phyloP scores from a whole-genome alignment of 2,888 invertebrate genomes.

The Glaucopsyche alexis region DNA sequence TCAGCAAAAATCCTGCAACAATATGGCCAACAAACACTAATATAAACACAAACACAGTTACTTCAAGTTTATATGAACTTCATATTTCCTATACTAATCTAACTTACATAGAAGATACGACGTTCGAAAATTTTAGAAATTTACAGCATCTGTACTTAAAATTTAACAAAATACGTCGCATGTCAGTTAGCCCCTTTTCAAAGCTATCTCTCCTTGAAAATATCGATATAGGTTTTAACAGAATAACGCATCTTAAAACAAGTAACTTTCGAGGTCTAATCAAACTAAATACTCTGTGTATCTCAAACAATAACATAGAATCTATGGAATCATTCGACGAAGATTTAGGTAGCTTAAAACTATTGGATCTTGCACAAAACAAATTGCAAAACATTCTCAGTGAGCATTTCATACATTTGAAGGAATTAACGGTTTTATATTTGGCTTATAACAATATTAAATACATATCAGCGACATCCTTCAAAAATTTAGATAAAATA shows the following conservation, averaged over 20 bases:
- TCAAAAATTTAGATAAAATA: conserved; percentile 87
- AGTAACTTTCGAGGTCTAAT: conserved; percentile 90
- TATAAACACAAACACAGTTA: conserved; percentile 59
- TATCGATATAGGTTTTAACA: conserved; percentile 90
- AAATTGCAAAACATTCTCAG: conserved; percentile 88
- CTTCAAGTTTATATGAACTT: conserved; percentile 67
- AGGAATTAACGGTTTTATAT: conserved; percentile 88
- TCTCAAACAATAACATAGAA: conserved; percentile 90
- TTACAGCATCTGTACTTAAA: conserved; percentile 88
- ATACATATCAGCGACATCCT: conserved; percentile 88
- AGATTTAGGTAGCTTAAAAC: conserved; percentile 87
- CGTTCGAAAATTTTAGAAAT: conserved; percentile 87
- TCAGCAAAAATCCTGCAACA: conserved; percentile 67
- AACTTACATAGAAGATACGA: conserved; percentile 80
- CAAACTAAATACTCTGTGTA: conserved; percentile 87
- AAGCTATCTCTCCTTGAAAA: conserved; percentile 87
- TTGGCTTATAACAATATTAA: conserved; percentile 91
- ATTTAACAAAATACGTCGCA: conserved; percentile 86
- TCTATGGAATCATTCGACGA: conserved; percentile 89
- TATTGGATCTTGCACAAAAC: conserved; percentile 90
- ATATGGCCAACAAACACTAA: conserved; percentile 57
- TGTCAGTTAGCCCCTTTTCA: conserved; percentile 91
- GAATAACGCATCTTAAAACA: conserved; percentile 88
- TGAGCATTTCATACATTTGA: conserved; percentile 87
- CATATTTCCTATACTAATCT: conserved; percentile 69